Percentiles rank a stretch among this genome's conserved stretches.
Conservation (phyloP, 2,113 vertebrate species). For the Copsychus sechellarum region DNA sequence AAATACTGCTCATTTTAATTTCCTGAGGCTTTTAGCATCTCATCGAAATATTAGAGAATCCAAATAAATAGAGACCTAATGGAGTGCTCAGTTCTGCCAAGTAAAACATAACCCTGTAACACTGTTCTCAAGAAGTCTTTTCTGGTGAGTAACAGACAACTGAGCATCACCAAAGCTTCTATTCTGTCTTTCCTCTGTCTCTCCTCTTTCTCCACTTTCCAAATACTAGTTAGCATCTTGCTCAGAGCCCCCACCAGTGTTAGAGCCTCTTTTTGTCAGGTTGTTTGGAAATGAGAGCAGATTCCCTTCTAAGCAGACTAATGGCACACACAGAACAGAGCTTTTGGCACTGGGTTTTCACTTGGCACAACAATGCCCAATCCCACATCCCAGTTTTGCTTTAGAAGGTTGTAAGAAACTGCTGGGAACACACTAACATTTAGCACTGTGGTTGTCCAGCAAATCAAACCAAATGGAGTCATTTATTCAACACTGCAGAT, state of each 20-base stretch:
- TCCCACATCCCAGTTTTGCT: background rate
- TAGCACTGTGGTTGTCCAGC: background rate
- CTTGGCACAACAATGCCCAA: background rate
- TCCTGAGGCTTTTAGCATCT: background rate
- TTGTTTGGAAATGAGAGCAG: background rate
- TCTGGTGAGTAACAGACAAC: background rate
- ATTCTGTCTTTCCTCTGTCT: background rate
- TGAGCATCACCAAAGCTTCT: background rate
- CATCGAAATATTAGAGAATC: background rate
- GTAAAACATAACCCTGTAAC: background rate
- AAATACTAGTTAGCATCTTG: background rate
- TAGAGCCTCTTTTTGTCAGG: background rate
- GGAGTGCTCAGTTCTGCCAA: background rate
- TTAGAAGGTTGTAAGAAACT: background rate
- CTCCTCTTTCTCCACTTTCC: background rate
- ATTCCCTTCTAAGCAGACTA: background rate
- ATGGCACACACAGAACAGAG: background rate
- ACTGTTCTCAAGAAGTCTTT: background rate
- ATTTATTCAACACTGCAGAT: background rate
- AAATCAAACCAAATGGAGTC: background rate
- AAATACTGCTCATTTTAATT: slow-evolving; percentile 4
- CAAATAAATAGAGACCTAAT: slow-evolving; percentile 7
- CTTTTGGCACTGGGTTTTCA: background rate
- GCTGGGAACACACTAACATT: background rate
- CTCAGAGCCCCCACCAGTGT: background rate